Base-by-base conservation (phyloP, 2,888 invertebrate species). In the Caenorhabditis drosophilae region DNA sequence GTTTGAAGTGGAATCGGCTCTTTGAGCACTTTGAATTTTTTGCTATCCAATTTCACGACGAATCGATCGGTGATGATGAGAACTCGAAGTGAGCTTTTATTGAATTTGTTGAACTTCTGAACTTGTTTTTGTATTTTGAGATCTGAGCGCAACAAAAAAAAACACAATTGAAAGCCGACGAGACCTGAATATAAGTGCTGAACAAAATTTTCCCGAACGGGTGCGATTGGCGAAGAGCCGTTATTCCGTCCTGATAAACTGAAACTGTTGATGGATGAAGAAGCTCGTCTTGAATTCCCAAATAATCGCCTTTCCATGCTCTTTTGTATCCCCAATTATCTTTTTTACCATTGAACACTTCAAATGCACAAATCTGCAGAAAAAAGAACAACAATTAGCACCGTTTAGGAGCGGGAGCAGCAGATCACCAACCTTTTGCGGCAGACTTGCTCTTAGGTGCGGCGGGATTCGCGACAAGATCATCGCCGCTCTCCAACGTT, bases 291-390 rank as follows among this genome's bases (percentile, higher is more conserved):
- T 58, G 62, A 69, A 88, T 87, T 3, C 89, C 86, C 68, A 93
- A 86, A 83, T 93, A 93, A 84, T 93, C 91, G 35, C 92, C 92
- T 70, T 89, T 87, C 93, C 93, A 93, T 76, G 89, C 89, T 50
- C 91, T 86, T 42, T 88, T 87, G 72, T 90, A 89, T 2, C 92
- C 92, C 89, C 91, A 92, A 50, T 89, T 86, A 6, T 85, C 80
- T 45, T 90, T 85, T 75, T 89, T 88, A 9, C 90, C 89, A 72
- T 89, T 88, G 42, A 92, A 85, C 0, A 88, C 89, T 61, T 90
- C 89, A 2, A 90, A 91, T 0, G 92, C 90, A 16, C 89, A 87
- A 72, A 91, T 89, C 70, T n/a, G n/a, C n/a, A n/a, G n/a, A n/a
- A n/a, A n/a, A n/a, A n/a, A n/a, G n/a, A n/a, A n/a, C n/a, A n/a